phyloP scores from a whole-genome alignment of 2,113 vertebrate genomes.

The Piprites chloris region DNA sequence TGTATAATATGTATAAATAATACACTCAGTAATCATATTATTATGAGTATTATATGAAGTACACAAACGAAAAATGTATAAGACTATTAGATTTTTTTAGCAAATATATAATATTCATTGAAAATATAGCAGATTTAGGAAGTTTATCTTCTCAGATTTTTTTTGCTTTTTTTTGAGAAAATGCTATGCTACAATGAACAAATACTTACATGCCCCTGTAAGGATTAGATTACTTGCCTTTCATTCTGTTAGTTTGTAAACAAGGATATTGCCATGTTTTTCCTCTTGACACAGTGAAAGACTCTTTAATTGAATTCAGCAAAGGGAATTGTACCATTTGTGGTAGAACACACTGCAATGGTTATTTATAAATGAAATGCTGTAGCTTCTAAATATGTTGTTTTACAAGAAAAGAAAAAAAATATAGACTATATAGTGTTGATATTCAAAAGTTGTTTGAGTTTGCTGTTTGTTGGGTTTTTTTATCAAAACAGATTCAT shows the following conservation, averaged over 20 bases:
- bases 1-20: neutral
- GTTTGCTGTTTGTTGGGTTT: rapidly evolving
- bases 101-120: neutral
- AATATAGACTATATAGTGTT: neutral
- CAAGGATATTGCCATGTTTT: neutral
- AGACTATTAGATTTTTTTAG: neutral
- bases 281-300: neutral
- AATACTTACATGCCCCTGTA: neutral
- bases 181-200: neutral
- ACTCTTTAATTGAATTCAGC: neutral
- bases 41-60: neutral
- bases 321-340: neutral
- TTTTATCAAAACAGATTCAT: neutral
- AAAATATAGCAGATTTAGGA: neutral
- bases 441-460: neutral
- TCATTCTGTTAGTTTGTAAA: neutral
- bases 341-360: neutral
- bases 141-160: neutral
- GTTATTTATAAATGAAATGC: neutral
- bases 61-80: neutral
- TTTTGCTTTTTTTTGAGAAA: neutral
- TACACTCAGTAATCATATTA: neutral
- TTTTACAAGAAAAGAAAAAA: neutral
- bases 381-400: neutral
- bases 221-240: neutral